These are phyloP conservation scores for Nibea albiflora DNA, from an alignment of 2,113 vertebrate species.

Conservation along the genomic window DNA sequence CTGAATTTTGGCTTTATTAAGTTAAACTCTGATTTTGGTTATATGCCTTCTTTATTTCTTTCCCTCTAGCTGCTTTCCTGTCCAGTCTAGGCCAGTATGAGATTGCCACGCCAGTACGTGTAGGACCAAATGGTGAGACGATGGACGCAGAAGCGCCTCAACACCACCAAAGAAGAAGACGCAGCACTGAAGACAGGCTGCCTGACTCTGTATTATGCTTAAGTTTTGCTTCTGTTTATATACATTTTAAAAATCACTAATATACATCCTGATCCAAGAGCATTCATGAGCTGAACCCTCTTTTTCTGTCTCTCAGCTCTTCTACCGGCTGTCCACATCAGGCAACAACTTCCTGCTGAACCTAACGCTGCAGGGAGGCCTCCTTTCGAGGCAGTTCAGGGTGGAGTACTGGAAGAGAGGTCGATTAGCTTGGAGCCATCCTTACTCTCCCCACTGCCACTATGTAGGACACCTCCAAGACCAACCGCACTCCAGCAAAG, in stretches of 20 bases:
- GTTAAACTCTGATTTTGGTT: slow-evolving; percentile 29
- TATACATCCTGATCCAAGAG: background rate
- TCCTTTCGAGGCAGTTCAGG: slow-evolving; percentile 92
- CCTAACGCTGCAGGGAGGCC: slow-evolving; percentile 91
- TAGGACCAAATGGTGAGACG: slow-evolving; percentile 90
- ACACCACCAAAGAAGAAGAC: slow-evolving; percentile 79
- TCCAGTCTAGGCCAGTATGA: slow-evolving; percentile 96
- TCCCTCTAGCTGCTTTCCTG: slow-evolving; percentile 91
- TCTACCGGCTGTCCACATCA: slow-evolving; percentile 94
- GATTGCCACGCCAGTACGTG: slow-evolving; percentile 92
- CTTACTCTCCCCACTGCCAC: slow-evolving; percentile 92
- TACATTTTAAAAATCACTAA: background rate
- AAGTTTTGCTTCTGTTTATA: background rate
- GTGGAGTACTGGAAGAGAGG: slow-evolving; percentile 97
- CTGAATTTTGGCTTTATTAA: slow-evolving; percentile 21
- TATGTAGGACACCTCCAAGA: slow-evolving; percentile 94
- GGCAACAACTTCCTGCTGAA: slow-evolving; percentile 94
- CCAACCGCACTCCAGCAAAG: slow-evolving; percentile 89
- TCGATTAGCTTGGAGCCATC: slow-evolving; percentile 92
- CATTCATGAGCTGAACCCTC: background rate
- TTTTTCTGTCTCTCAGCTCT: slow-evolving; percentile 80
- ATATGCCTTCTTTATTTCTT: slow-evolving; percentile 37
- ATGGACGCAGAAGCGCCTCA: slow-evolving; percentile 81
- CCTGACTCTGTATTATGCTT: slow-evolving; percentile 67
- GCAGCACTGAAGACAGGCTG: slow-evolving; percentile 75